Conservation (phyloP, 1,140 invertebrate genomes). For the Scaptomyza montana region DNA sequence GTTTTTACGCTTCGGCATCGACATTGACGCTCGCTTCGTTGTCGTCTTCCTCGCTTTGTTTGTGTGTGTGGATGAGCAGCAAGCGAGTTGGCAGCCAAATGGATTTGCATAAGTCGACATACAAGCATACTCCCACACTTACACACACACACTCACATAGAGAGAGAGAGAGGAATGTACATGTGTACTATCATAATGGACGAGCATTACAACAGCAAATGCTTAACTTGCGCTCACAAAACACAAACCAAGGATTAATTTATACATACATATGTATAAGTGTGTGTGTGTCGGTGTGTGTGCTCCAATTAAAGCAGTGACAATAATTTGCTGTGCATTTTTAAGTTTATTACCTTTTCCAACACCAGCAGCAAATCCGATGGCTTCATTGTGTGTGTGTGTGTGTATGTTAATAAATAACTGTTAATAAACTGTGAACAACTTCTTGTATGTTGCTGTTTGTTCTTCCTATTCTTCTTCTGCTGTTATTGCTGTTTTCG, state of each 20-base stretch:
- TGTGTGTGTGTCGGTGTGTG: background rate
- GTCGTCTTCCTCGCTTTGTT: conserved; percentile 6
- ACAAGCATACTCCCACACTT: conserved; percentile 9
- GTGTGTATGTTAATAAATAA: conserved; percentile 3
- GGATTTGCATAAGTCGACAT: conserved; percentile 74
- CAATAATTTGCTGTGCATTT: conserved; percentile 29
- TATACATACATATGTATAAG: conserved; percentile 5
- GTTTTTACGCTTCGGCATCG: conserved; percentile 66
- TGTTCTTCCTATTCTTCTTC: background rate
- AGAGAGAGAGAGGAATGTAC: conserved; percentile 15
- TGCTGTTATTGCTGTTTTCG: background rate
- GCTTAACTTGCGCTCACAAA: conserved; percentile 42
- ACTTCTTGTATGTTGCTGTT: conserved; percentile 17
- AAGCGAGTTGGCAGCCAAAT: conserved; percentile 57
- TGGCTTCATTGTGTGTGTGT: conserved; percentile 68
- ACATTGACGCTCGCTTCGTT: conserved; percentile 41
- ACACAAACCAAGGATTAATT: conserved; percentile 1
- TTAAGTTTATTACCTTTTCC: conserved; percentile 70
- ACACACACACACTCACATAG: conserved; percentile 15
- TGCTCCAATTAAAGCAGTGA: conserved; percentile 68
- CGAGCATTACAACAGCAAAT: conserved; percentile 60
- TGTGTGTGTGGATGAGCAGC: conserved; percentile 38
- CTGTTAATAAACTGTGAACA: conserved; percentile 23
- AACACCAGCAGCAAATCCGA: conserved; percentile 79
- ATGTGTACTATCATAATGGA: conserved; percentile 70